These are phyloP conservation scores for Ptiloglossa arizonensis DNA, from an alignment of 1,140 invertebrate species.

Conservation along the genomic window DNA sequence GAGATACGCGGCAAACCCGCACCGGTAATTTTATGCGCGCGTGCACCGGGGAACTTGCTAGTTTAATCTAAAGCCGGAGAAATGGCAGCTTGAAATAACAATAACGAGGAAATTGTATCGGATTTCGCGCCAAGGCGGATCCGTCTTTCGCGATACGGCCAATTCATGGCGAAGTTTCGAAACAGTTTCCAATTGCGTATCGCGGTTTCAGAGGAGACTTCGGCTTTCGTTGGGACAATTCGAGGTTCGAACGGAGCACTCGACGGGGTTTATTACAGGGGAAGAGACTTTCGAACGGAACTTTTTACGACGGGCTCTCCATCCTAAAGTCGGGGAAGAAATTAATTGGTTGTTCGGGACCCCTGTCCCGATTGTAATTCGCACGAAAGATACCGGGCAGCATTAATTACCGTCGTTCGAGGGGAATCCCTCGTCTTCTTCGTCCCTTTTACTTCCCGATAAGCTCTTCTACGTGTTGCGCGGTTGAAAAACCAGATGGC, in stretches of 20 bases:
- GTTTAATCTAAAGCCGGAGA: background rate
- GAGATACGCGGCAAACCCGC: background rate
- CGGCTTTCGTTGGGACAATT: background rate
- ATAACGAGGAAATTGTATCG: background rate
- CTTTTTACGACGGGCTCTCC: background rate
- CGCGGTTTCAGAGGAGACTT: no score
- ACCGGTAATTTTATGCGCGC: background rate
- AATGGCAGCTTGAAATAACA: background rate
- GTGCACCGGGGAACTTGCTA: background rate
- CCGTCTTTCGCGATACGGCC: background rate
- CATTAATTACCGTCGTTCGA: background rate
- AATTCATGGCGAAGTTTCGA: conserved; percentile 4
- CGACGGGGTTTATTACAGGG: background rate
- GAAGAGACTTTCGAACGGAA: background rate
- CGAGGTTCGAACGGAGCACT: background rate
- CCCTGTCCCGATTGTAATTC: no score
- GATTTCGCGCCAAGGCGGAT: background rate
- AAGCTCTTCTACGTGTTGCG: no score
- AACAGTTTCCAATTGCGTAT: background rate
- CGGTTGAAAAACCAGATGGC: no score
- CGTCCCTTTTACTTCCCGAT: no score
- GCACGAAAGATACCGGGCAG: background rate
- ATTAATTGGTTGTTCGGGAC: background rate
- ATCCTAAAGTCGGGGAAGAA: background rate
- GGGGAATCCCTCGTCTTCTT: no score